Evolutionary conservation across 2,797 vertebrate genomes (phyloP), one percentile per base, ranked within the genome.

Genomic region (Centroberyx gerrardi): DNA sequence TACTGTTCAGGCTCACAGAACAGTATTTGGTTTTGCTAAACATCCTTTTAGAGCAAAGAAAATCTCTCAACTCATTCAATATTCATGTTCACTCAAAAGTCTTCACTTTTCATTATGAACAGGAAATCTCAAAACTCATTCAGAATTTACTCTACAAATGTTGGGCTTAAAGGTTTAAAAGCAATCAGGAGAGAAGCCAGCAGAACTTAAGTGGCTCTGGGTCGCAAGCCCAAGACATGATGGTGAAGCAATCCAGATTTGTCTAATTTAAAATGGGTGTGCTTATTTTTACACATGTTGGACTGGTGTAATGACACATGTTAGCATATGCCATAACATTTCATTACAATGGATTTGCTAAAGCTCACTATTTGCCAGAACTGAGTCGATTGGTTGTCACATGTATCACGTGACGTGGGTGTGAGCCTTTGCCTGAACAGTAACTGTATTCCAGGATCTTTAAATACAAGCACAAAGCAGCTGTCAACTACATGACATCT

Each of bases 401-500:
- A 52, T 68, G 69, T 69, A 44, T 62, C 76, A 78, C 62, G 78
- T 78, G 78, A 68, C 55, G 68, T 66, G 62, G 51, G 46, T 38
- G 29, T 40, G 31, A 67, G 60, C 14, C 38, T 2, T 1, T 10
- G 6, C 67, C 5, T 44, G 12, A 14, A 15, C 42, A 46, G 44
- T 15, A 46, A 46, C 44, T 46, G 40, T 42, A 42, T 42, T 42
- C 40, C 40, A 42, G 44, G 44, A 46, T 46, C 44, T 78, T 74
- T 61, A 82, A 75, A 80, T 64, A 74, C 28, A 58, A 49, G 18
- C 33, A 36, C n/a, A 28, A 61, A 63, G 48, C 87, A 89, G 77
- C 62, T 86, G 81, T 49, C 4, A 8, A 29, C 44, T 28, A 46
- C 44, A 46, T 46, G 44, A 60, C 36, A 63, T 78, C 18, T 71